Evolutionary conservation across 2,888 invertebrate genomes (phyloP).

Genomic region (Mongoloraphidia duomilia): DNA sequence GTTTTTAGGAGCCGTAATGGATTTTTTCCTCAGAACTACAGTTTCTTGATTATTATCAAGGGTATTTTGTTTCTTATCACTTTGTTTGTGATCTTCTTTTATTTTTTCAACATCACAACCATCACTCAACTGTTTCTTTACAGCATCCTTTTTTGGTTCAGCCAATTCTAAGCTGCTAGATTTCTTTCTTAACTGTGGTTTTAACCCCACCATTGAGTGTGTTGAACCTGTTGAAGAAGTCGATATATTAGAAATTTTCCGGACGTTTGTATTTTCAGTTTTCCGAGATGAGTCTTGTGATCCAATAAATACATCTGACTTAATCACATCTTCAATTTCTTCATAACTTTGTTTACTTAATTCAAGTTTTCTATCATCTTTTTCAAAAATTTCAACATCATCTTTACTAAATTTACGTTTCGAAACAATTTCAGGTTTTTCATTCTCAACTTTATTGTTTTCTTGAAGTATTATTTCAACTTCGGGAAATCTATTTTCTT

Average conservation of each 20-base stretch:
- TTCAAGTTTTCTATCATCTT: slow-evolving; percentile 18
- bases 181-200: slow-evolving; percentile 38
- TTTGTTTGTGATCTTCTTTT: slow-evolving; percentile 24
- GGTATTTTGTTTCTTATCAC: slow-evolving; percentile 34
- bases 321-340: slow-evolving; percentile 10
- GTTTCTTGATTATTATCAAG: slow-evolving; percentile 22
- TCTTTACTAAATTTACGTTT: slow-evolving; percentile 31
- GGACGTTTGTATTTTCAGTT: slow-evolving; percentile 11
- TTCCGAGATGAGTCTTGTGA: slow-evolving; percentile 2
- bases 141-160: slow-evolving; percentile 23
- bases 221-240: background rate
- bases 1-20: slow-evolving; percentile 34
- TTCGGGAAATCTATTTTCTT: slow-evolving; percentile 16
- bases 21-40: slow-evolving; percentile 42
- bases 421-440: slow-evolving; percentile 9
- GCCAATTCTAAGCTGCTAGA: slow-evolving; percentile 39
- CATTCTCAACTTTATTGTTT: slow-evolving; percentile 7
- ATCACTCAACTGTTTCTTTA: slow-evolving; percentile 3
- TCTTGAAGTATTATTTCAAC: slow-evolving; percentile 17
- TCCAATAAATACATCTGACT: slow-evolving; percentile 13
- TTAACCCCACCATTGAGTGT: slow-evolving; percentile 19
- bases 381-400: slow-evolving; percentile 31
- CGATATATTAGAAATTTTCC: background rate
- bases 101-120: background rate
- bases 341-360: slow-evolving; percentile 16